A percentile compares a stretch with the other conserved stretches of the same genome.
Evolutionary conservation across 2,888 invertebrate genomes (phyloP).

Genomic region (Aquatica leii): DNA sequence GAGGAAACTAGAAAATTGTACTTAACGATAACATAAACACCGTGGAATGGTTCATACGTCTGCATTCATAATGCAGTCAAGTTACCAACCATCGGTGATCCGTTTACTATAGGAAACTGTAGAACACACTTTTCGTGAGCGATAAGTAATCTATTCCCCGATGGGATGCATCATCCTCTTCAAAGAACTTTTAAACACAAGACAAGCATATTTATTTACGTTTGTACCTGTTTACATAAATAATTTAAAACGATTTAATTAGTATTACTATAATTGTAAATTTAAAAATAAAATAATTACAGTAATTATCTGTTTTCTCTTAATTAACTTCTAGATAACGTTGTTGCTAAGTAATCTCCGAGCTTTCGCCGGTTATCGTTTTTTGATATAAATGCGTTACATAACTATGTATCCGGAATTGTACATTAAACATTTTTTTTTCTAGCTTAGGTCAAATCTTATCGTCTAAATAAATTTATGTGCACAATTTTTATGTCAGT

Average conservation of each 20-base stretch:
- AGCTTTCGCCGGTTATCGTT: too few species aligned
- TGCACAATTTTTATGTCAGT: too few species aligned
- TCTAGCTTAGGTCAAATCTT: too few species aligned
- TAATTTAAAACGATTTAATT: neutral
- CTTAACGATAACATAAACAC: constrained; percentile 39
- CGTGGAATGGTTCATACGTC: constrained; percentile 26
- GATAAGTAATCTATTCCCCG: neutral
- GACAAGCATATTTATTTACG: neutral
- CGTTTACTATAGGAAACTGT: constrained; percentile 1
- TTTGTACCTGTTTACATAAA: neutral
- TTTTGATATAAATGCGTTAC: too few species aligned
- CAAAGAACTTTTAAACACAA: neutral
- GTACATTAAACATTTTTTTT: too few species aligned
- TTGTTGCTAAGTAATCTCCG: too few species aligned
- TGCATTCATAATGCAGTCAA: constrained; percentile 33
- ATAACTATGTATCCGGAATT: too few species aligned
- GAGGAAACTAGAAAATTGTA: constrained; percentile 57
- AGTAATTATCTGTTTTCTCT: too few species aligned
- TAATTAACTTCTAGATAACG: too few species aligned
- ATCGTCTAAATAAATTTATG: too few species aligned
- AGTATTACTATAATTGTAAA: neutral
- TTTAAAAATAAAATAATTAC: too few species aligned
- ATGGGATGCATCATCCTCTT: neutral
- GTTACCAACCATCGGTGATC: neutral
- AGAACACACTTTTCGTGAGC: neutral